A percentile compares a stretch with the other conserved stretches of the same genome.
Evolutionary conservation across 2,797 vertebrate genomes (phyloP).

Genomic region (Sitta carolinensis): DNA sequence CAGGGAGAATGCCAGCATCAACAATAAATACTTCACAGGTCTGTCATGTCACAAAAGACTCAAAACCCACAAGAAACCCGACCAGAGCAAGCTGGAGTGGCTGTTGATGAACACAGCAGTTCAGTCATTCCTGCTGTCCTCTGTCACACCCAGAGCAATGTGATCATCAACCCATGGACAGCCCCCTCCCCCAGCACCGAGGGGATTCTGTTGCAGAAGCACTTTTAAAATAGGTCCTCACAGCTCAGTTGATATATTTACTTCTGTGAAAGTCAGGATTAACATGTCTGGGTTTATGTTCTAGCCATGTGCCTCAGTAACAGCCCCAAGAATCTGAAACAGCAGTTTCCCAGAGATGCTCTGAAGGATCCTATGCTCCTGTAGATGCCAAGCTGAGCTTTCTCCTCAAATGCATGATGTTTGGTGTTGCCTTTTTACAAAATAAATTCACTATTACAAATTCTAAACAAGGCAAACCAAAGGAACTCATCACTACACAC

Average conservation of each 20-base stretch:
- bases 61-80: not conserved
- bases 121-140: not conserved
- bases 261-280: not conserved
- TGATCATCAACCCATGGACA: accelerated
- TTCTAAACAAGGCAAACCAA: not conserved
- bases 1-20: not conserved
- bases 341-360: not conserved
- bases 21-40: not conserved
- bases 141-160: not conserved
- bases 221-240: not conserved
- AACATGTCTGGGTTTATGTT: not conserved
- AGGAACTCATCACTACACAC: not conserved
- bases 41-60: not conserved
- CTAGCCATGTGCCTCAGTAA: not conserved
- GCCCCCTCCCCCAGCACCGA: not conserved
- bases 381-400: not conserved
- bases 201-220: not conserved
- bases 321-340: not conserved
- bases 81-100: not conserved
- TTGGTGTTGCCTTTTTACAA: not conserved
- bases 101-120: not conserved
- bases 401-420: not conserved
- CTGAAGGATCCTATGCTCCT: not conserved
- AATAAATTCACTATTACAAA: not conserved
- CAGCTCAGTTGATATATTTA: not conserved